Evolutionary conservation across 2,113 vertebrate genomes (phyloP).

Genomic region (Grammomys dolichurus): DNA sequence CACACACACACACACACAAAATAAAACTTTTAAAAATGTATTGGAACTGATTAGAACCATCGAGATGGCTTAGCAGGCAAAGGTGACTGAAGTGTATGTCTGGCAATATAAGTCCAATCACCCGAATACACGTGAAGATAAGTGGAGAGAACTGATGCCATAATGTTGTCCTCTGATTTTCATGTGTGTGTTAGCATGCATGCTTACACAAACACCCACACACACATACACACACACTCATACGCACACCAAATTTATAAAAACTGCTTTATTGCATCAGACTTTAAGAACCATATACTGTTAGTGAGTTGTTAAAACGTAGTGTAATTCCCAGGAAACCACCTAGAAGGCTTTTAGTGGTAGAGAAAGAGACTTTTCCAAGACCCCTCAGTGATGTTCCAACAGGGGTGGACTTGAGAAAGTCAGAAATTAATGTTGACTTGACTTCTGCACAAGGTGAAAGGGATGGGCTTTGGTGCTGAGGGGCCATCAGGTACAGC

Average conservation of each 20-base stretch:
- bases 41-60: neutral
- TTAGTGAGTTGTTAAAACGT: neutral
- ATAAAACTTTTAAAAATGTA: neutral
- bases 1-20: neutral
- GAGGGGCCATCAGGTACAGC: rapidly evolving
- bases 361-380: neutral
- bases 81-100: neutral
- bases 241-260: neutral
- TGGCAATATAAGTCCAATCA: neutral
- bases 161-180: neutral
- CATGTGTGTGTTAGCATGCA: neutral
- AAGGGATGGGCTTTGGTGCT: rapidly evolving
- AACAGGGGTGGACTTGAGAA: neutral
- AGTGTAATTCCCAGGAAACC: neutral
- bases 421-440: neutral
- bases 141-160: neutral
- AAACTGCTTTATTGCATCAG: neutral
- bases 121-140: neutral
- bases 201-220: neutral
- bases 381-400: neutral
- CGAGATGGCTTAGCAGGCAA: neutral
- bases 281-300: neutral
- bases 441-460: rapidly evolving
- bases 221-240: no score
- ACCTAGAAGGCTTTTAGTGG: neutral